Conservation (phyloP, 2,113 vertebrate genomes). For the Delphinus delphis region DNA sequence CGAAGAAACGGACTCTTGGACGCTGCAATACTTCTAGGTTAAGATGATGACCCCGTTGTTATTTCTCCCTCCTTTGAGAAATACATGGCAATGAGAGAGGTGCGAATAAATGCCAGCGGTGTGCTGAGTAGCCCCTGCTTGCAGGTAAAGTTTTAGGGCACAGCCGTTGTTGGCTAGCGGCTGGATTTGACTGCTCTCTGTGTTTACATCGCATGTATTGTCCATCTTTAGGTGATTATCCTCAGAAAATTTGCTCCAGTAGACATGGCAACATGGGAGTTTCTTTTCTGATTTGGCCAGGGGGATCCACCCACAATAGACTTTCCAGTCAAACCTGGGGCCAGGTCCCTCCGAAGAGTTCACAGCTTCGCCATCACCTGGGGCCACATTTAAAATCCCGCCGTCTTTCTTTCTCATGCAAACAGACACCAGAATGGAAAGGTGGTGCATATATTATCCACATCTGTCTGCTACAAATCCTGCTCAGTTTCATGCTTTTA, state of each 20-base stretch:
- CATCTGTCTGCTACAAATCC: slow-evolving; percentile 84
- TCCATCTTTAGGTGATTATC: neutral
- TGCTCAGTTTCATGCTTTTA: slow-evolving; percentile 80
- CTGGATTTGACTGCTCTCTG: neutral
- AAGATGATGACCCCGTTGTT: neutral
- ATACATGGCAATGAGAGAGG: neutral
- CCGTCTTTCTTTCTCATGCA: slow-evolving; percentile 33
- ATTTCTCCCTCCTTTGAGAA: neutral
- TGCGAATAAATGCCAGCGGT: neutral
- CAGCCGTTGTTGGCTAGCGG: neutral
- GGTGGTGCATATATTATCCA: slow-evolving; percentile 67
- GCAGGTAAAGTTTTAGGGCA: neutral
- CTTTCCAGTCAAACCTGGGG: neutral
- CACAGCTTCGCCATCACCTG: neutral
- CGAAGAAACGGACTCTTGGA: neutral
- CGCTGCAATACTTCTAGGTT: neutral
- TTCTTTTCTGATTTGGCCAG: neutral
- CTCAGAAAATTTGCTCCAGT: neutral
- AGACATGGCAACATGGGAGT: neutral
- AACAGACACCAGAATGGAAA: slow-evolving; percentile 78
- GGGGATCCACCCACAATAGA: neutral
- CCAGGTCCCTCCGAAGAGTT: neutral
- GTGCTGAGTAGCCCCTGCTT: neutral
- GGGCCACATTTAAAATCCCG: neutral
- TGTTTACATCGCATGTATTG: neutral